Percentiles rank a stretch among this genome's conserved stretches.
These are phyloP conservation scores for Ischnura elegans DNA, from an alignment of 2,888 invertebrate genomes.

Conservation along the genomic window DNA sequence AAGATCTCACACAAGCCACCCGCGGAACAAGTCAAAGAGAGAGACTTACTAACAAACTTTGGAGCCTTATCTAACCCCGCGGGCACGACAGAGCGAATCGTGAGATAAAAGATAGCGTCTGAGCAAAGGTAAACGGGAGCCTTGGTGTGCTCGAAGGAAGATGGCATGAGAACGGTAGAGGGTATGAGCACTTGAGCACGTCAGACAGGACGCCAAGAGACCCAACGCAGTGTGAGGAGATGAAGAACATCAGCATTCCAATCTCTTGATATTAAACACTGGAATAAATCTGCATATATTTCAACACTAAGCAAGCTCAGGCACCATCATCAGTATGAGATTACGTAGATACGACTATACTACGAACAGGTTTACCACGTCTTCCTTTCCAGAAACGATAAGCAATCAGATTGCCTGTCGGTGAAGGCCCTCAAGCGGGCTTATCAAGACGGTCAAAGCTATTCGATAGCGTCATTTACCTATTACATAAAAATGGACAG, in stretches of 20 bases:
- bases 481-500: neutral
- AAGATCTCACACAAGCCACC: neutral
- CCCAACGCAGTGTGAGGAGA: neutral
- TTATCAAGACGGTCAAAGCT: no score
- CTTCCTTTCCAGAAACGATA: neutral
- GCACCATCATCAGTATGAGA: neutral
- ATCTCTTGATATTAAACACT: neutral
- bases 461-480: no score
- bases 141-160: neutral
- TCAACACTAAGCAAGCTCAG: neutral
- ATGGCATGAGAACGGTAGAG: neutral
- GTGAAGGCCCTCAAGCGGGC: no score
- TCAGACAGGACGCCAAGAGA: neutral
- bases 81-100: neutral
- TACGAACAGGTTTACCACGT: neutral
- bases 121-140: neutral
- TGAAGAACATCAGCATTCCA: neutral
- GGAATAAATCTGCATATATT: neutral
- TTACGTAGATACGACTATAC: neutral
- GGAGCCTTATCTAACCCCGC: neutral
- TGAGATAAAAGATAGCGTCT: neutral
- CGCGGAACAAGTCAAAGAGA: neutral
- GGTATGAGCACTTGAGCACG: neutral
- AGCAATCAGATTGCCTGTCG: neutral
- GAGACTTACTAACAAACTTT: neutral